Percentiles rank a stretch among this genome's conserved stretches.
Conservation (phyloP, 30 jellyfish, hydroid and myxozoan species). For the Hydractinia echinata region DNA sequence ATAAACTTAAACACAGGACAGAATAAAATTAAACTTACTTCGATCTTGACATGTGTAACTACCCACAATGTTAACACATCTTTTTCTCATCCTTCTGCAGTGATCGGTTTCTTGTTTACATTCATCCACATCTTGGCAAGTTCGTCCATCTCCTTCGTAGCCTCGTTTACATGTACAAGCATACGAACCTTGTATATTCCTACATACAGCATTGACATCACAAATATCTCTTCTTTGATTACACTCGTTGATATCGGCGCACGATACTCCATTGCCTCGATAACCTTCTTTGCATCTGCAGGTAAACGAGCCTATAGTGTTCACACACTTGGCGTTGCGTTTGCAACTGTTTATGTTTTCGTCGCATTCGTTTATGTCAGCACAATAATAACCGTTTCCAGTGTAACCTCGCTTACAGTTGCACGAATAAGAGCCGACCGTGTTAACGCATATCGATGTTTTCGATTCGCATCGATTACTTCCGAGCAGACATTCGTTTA, state of each 20-base stretch:
- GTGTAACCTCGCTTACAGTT: constrained; percentile 41
- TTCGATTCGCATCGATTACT: constrained; percentile 27
- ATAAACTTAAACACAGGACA: not conserved
- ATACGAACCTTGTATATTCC: constrained; percentile 42
- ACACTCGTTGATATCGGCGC: constrained; percentile 22
- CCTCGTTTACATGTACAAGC: constrained; percentile 43
- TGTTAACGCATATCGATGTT: constrained; percentile 38
- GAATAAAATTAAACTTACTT: not conserved
- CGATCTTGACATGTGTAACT: constrained; percentile 7
- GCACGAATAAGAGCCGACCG: constrained; percentile 33
- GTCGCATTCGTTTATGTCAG: constrained; percentile 47
- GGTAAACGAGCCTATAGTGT: constrained; percentile 38
- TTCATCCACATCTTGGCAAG: constrained; percentile 49
- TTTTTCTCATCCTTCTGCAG: not conserved
- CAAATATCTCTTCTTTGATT: constrained; percentile 10
- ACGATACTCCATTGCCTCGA: constrained; percentile 15
- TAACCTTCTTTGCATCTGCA: constrained; percentile 55
- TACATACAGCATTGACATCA: constrained; percentile 29
- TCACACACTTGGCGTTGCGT: constrained; percentile 37
- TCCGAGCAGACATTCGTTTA: constrained; percentile 41
- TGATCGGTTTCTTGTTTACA: constrained; percentile 14
- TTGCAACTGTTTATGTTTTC: constrained; percentile 29
- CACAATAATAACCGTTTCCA: constrained; percentile 50
- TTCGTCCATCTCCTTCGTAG: constrained; percentile 47
- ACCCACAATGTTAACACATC: constrained; percentile 19